phyloP scores from a whole-genome alignment of 2,797 vertebrate genomes.

The Tokudaia muenninki region DNA sequence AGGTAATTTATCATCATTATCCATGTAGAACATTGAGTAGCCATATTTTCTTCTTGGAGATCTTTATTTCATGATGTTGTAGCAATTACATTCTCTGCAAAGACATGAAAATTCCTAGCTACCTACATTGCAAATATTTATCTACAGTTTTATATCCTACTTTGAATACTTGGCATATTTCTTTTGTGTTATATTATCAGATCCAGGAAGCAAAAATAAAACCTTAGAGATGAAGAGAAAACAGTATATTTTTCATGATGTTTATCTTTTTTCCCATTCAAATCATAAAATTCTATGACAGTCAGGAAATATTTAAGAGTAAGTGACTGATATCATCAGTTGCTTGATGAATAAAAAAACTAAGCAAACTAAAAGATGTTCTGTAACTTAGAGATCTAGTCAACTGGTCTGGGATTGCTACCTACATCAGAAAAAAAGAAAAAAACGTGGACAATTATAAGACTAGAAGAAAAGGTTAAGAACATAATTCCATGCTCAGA shows the following conservation, averaged over 20 bases:
- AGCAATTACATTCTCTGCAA: not conserved
- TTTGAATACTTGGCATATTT: not conserved
- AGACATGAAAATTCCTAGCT: not conserved
- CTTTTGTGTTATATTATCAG: not conserved
- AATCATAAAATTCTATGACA: not conserved
- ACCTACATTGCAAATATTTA: not conserved
- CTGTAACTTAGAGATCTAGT: not conserved
- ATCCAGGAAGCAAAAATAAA: not conserved
- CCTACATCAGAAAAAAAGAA: not conserved
- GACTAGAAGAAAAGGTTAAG: not conserved
- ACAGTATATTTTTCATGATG: not conserved
- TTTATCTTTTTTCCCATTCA: not conserved
- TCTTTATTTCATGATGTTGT: slow-evolving; percentile 9
- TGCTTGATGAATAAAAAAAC: not conserved
- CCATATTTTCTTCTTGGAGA: not conserved
- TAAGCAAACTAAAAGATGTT: not conserved
- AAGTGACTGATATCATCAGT: not conserved
- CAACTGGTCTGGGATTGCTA: not conserved
- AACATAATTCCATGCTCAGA: not conserved
- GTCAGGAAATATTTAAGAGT: not conserved
- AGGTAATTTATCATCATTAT: not conserved
- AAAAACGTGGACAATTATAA: not conserved
- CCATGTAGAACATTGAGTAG: not conserved
- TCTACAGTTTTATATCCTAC: not conserved
- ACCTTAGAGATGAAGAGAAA: not conserved